phyloP scores from a whole-genome alignment of 2,113 vertebrate species.

The Xiphorhynchus elegans region DNA sequence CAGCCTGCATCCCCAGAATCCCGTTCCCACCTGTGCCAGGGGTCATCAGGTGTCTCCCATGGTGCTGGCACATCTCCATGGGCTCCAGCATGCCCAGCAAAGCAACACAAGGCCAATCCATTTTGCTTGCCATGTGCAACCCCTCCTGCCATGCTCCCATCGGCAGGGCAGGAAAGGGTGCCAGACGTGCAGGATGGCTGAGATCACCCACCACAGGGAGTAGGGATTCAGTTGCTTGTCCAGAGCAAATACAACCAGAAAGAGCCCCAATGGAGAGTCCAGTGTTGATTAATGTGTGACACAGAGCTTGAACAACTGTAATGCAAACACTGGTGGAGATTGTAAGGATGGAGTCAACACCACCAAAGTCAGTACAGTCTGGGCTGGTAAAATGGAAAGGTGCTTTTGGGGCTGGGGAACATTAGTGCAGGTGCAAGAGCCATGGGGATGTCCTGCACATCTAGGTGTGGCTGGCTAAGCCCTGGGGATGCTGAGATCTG shows the following conservation, averaged over 20 bases:
- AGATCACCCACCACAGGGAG: accelerated
- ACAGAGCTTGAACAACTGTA: neutral
- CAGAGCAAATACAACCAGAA: neutral
- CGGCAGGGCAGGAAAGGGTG: neutral
- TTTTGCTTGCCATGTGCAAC: neutral
- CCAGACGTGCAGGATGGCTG: neutral
- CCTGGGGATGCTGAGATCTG: neutral
- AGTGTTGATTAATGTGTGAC: neutral
- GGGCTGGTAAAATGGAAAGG: neutral
- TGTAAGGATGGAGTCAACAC: neutral
- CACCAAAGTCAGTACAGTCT: accelerated
- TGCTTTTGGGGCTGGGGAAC: neutral
- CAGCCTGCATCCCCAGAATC: neutral
- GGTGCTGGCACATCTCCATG: accelerated
- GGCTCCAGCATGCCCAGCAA: neutral
- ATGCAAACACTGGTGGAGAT: neutral
- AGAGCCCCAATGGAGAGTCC: accelerated
- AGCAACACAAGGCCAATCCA: neutral
- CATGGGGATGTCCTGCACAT: neutral
- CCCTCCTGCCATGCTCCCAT: neutral
- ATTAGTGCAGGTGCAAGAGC: neutral
- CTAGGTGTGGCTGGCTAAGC: neutral
- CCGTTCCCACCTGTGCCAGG: neutral
- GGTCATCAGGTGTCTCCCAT: neutral
- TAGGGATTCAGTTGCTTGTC: accelerated